Evolutionary conservation across 2,797 vertebrate species (phyloP), one percentile per base, ranked within the genome.

Genomic region (Schizothorax lantsangensis): DNA sequence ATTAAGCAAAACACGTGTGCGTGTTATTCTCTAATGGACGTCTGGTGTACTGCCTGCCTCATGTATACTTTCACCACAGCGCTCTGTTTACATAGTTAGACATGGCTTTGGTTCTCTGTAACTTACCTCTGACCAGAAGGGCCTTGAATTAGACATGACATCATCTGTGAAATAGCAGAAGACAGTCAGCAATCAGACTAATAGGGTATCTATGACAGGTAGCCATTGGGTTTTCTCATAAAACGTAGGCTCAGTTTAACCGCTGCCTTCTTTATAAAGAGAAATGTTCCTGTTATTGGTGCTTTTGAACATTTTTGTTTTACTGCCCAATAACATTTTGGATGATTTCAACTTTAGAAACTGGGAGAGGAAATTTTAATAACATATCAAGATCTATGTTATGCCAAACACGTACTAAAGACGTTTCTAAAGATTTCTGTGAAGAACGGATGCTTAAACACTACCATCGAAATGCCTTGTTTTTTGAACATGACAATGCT

Each of bases 1-100:
- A 94, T 95, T 94, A 94, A 93, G 89, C 85, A 36, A 79, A 87
- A 87, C 93, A 94, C 91, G 93, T 92, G 91, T 90, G 90, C 91
- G 90, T 90, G 90, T 90, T 89, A 91, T 91, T 89, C 87, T 82
- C 54, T 85, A 93, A 92, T 92, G 88, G 88, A 85, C 91, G 90
- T 92, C 93, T 89, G 83, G 66, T 75, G 21, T 40, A 47, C 79
- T 49, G 52, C 36, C 59, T 86, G 86, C 30, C 59, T 82, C 17
- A 57, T 81, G 74, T 88, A 87, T 45, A 79, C 91, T 91, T 93
- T 92, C 91, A 92, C 89, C 74, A 87, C 64, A 83, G 88, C 49
- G 77, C 38, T 89, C 87, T 88, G 87, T 93, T 88, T 91, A 88
- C 86, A 88, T 86, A 90, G 84, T 85, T 88, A 79, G 64, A 72